Evolutionary conservation across 2,797 vertebrate species (phyloP).

Genomic region (Nannoperca obscura): DNA sequence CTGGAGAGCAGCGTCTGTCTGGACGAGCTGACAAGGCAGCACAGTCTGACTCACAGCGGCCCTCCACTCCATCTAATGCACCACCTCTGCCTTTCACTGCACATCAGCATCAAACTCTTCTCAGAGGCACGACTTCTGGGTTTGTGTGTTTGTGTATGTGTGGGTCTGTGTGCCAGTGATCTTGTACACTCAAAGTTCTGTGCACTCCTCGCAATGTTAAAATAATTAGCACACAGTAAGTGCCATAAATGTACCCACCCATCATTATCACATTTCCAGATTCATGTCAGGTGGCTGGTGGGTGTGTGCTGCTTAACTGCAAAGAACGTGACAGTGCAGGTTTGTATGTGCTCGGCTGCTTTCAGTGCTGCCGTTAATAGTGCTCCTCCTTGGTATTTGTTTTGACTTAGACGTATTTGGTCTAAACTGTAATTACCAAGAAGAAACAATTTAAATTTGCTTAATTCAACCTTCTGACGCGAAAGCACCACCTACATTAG

Average conservation of each 20-base stretch:
- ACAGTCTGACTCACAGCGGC: slow-evolving; percentile 70
- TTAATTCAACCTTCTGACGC: too few species aligned
- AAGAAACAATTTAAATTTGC: neutral
- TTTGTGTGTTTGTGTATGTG: slow-evolving; percentile 28
- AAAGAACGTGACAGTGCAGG: slow-evolving; percentile 28
- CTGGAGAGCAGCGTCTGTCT: slow-evolving; percentile 66
- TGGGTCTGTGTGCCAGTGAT: slow-evolving; percentile 41
- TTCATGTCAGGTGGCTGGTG: slow-evolving; percentile 7
- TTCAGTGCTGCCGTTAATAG: neutral
- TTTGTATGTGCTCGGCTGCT: neutral
- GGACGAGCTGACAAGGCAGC: slow-evolving; percentile 68
- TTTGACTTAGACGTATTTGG: neutral
- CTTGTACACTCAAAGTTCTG: slow-evolving; percentile 40
- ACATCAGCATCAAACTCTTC: slow-evolving; percentile 73
- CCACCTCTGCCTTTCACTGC: slow-evolving; percentile 76
- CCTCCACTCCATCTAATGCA: slow-evolving; percentile 70
- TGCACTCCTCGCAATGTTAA: neutral
- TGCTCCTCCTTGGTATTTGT: neutral
- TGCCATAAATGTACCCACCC: slow-evolving; percentile 15
- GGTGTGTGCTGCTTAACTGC: slow-evolving; percentile 8
- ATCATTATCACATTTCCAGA: slow-evolving; percentile 36
- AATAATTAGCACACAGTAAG: slow-evolving; percentile 14
- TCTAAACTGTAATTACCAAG: neutral
- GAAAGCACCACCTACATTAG: neutral
- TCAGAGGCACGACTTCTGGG: slow-evolving; percentile 37